Conservation (phyloP, 2,113 vertebrate genomes). For the Heptranchias perlo region DNA sequence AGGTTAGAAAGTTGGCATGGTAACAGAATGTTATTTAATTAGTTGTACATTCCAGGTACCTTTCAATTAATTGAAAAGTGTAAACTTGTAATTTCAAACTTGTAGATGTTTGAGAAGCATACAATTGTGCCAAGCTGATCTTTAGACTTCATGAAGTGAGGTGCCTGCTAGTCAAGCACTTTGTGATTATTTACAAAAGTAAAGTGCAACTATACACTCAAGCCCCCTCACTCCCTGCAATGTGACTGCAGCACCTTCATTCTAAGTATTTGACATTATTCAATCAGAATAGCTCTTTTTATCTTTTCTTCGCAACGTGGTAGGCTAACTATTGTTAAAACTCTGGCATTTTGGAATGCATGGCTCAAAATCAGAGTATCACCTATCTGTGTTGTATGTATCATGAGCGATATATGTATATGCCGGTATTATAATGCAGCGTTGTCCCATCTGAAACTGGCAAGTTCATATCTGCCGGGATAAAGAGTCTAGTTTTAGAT, state of each 20-base stretch:
- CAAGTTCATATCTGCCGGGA: neutral
- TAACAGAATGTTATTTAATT: neutral
- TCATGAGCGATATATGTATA: no score
- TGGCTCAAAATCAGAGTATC: no score
- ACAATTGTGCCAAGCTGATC: neutral
- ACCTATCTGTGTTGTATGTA: no score
- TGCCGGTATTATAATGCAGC: no score
- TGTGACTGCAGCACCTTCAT: neutral
- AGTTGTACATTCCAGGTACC: neutral
- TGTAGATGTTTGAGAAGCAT: neutral
- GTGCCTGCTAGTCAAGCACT: neutral
- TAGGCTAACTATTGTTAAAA: neutral
- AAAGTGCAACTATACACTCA: neutral
- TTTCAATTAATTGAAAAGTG: neutral
- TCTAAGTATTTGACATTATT: neutral
- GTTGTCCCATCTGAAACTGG: neutral
- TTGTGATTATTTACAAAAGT: neutral
- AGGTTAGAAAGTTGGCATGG: neutral
- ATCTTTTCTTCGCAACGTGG: neutral
- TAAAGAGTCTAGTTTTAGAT: neutral
- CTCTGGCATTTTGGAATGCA: neutral
- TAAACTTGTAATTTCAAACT: neutral
- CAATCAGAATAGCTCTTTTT: neutral
- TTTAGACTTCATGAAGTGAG: neutral
- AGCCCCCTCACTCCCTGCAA: neutral